phyloP scores from a whole-genome alignment of 1,140 invertebrate species.

The Drosophila leontia region DNA sequence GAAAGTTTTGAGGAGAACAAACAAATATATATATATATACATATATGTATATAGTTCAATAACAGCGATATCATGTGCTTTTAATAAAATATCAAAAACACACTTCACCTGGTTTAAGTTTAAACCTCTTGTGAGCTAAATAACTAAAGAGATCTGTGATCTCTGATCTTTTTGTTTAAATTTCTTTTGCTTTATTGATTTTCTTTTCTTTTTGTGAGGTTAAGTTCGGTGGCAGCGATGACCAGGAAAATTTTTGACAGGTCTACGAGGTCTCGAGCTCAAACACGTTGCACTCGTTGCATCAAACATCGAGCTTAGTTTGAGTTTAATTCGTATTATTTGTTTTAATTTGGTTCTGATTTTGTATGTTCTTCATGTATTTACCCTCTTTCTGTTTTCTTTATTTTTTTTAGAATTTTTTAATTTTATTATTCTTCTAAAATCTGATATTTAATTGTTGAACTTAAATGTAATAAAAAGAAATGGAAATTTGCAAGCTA shows the following conservation, averaged over 20 bases:
- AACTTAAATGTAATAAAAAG: neutral
- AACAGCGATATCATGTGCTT: constrained; percentile 1
- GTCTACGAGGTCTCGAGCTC: neutral
- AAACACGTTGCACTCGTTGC: constrained; percentile 23
- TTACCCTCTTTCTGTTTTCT: neutral
- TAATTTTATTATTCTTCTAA: neutral
- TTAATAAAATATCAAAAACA: neutral
- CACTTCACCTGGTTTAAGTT: neutral
- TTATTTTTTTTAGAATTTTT: neutral
- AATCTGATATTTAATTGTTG: constrained; percentile 6
- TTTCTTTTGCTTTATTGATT: neutral
- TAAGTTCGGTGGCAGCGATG: constrained; percentile 18
- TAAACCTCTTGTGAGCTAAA: neutral
- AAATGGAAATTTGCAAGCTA: too few relatives aligned
- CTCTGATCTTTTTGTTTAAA: neutral
- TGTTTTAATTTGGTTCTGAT: neutral
- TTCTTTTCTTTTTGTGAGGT: constrained; percentile 16
- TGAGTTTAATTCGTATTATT: neutral
- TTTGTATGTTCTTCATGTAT: neutral
- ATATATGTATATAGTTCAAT: neutral
- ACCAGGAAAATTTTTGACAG: constrained; percentile 8
- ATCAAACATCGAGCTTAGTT: constrained; percentile 21
- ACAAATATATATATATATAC: too few relatives aligned
- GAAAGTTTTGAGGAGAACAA: constrained; percentile 12
- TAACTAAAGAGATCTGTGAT: neutral